phyloP scores from a whole-genome alignment of 2,113 vertebrate species.

The Strix aluco region DNA sequence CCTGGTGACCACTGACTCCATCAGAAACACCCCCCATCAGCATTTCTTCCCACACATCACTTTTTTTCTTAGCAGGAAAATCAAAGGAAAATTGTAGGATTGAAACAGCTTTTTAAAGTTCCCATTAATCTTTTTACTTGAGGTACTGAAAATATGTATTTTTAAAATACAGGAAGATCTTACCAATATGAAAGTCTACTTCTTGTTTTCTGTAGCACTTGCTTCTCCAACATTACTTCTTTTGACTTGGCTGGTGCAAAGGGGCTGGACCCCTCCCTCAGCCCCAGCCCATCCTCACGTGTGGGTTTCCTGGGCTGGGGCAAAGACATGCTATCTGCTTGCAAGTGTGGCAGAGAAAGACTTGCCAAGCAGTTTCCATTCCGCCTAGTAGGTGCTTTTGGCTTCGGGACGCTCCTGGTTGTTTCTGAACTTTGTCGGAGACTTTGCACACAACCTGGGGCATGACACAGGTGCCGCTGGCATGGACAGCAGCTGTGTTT shows the following conservation, averaged over 20 bases:
- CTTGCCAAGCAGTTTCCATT: not conserved
- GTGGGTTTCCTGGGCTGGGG: not conserved
- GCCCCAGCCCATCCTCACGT: rapidly evolving
- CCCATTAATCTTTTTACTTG: not conserved
- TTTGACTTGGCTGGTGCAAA: not conserved
- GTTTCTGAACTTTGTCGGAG: not conserved
- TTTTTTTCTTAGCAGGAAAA: not conserved
- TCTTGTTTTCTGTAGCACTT: not conserved
- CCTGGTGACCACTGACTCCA: not conserved
- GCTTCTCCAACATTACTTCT: not conserved
- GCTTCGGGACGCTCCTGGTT: not conserved
- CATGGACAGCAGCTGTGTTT: not conserved
- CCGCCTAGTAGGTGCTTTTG: not conserved
- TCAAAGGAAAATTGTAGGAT: not conserved
- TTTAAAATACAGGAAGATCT: not conserved
- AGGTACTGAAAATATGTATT: not conserved
- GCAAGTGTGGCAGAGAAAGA: not conserved
- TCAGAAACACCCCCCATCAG: not conserved
- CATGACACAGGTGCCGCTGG: rapidly evolving
- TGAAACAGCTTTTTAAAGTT: not conserved
- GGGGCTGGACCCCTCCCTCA: not conserved
- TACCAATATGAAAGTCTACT: not conserved
- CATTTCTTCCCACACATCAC: not conserved
- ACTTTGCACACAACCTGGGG: not conserved
- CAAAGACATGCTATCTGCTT: not conserved